Percentiles rank a stretch among this genome's conserved stretches.
Evolutionary conservation across 1,140 invertebrate genomes (phyloP).

Genomic region (Ceratitis capitata): DNA sequence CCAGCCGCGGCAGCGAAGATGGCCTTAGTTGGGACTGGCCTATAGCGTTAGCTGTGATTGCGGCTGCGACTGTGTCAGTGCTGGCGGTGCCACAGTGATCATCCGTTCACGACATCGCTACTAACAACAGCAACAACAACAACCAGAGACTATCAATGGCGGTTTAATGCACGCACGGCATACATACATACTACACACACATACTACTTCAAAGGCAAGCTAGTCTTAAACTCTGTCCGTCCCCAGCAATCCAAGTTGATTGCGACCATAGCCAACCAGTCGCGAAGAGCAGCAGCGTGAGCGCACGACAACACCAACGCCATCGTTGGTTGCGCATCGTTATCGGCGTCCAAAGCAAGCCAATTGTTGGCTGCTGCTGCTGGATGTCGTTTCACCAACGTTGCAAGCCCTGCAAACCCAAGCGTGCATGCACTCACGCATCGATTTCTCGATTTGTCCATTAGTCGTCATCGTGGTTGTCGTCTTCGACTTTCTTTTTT

Average conservation of each 20-base stretch:
- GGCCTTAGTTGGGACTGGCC: not conserved
- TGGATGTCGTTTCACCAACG: conserved; percentile 46
- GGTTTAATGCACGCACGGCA: not conserved
- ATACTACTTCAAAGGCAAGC: not conserved
- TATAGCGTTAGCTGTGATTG: not conserved
- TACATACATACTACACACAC: not conserved
- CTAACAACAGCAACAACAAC: not conserved
- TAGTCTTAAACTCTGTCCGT: not conserved
- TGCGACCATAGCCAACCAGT: not conserved
- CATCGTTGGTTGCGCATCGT: conserved; percentile 31
- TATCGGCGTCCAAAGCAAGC: conserved; percentile 44
- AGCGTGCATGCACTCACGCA: not conserved
- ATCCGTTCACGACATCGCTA: not conserved
- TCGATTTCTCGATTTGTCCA: not conserved
- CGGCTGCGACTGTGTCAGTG: not conserved
- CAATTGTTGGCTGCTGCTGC: conserved; percentile 45
- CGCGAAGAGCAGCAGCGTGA: not conserved
- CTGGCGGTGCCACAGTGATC: not conserved
- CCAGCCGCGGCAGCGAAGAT: conserved; percentile 38
- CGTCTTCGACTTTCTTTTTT: conserved; percentile 2
- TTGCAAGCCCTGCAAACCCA: not conserved
- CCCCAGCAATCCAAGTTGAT: not conserved
- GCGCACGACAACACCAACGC: not conserved
- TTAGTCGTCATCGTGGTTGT: too few relatives aligned
- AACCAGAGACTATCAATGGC: not conserved